A percentile compares a stretch with the other conserved stretches of the same genome.
These are phyloP conservation scores for Rhombomys opimus DNA, from an alignment of 2,113 vertebrate genomes.

Conservation along the genomic window DNA sequence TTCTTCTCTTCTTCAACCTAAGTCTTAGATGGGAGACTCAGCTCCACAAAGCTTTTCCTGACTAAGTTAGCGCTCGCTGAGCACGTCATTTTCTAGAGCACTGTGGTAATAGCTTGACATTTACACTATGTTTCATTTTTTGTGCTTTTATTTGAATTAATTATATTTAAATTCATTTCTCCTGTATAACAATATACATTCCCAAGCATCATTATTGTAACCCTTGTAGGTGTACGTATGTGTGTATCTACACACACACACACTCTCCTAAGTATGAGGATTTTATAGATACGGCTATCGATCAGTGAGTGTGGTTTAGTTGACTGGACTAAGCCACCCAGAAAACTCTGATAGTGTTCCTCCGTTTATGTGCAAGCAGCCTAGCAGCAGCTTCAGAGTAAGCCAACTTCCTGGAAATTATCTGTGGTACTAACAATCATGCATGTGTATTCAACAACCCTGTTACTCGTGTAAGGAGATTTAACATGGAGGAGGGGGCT, in stretches of 20 bases:
- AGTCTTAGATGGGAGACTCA: not conserved
- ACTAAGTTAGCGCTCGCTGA: not conserved
- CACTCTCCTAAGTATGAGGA: not conserved
- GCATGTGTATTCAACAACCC: not conserved
- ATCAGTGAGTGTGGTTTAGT: not conserved
- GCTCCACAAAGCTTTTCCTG: not conserved
- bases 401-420: slow-evolving; percentile 1
- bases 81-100: slow-evolving; percentile 8
- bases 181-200: not conserved
- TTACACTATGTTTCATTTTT: not conserved
- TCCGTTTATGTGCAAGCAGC: not conserved
- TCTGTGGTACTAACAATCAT: not conserved
- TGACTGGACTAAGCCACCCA: not conserved
- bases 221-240: not conserved
- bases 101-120: not conserved
- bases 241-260: not conserved
- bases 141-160: slow-evolving; percentile 26
- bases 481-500: not conserved
- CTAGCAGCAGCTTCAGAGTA: not conserved
- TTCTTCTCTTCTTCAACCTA: not conserved
- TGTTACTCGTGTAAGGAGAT: not conserved
- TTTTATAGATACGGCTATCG: not conserved
- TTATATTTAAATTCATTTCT: slow-evolving; percentile 25
- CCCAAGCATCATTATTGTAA: not conserved
- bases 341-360: not conserved